Evolutionary conservation across 2,113 vertebrate species (phyloP).

Genomic region (Chaenocephalus aceratus): DNA sequence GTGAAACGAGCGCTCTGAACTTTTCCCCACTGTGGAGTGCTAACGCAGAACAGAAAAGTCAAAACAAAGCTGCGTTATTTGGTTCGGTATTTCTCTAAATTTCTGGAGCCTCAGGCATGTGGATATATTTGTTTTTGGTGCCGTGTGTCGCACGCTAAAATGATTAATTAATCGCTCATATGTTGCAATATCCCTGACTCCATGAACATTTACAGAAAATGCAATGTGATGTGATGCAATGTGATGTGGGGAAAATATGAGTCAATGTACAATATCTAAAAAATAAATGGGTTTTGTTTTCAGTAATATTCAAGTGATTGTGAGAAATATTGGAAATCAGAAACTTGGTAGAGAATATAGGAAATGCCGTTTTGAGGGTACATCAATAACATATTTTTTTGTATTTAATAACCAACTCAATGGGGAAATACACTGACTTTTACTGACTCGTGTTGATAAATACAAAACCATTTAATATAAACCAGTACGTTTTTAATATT

Average conservation of each 20-base stretch:
- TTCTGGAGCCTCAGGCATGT: conserved; percentile 28
- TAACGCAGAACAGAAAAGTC: conserved; percentile 48
- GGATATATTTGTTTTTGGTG: conserved; percentile 27
- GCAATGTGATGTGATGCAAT: not conserved
- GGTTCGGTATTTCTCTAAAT: conserved; percentile 57
- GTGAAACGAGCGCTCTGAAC: conserved; percentile 56
- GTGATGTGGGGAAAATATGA: not conserved
- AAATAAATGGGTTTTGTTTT: not conserved
- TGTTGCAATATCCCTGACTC: conserved; percentile 16
- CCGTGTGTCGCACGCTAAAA: not conserved
- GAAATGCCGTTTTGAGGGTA: no score
- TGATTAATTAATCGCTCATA: conserved; percentile 54
- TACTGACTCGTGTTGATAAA: not conserved
- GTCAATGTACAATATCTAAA: not conserved
- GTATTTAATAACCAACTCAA: not conserved
- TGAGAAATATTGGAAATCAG: not conserved
- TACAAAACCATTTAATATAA: not conserved
- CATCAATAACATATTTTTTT: not conserved
- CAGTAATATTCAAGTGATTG: not conserved
- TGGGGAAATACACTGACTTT: not conserved
- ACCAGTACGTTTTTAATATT: no score
- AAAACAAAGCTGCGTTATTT: conserved; percentile 62
- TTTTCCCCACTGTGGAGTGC: conserved; percentile 49
- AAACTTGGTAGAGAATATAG: not conserved
- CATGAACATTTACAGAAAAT: conserved; percentile 6